Evolutionary conservation across 2,888 invertebrate genomes (phyloP), one percentile per base, ranked within the genome.

Genomic region (Alentia gelatinosa): DNA sequence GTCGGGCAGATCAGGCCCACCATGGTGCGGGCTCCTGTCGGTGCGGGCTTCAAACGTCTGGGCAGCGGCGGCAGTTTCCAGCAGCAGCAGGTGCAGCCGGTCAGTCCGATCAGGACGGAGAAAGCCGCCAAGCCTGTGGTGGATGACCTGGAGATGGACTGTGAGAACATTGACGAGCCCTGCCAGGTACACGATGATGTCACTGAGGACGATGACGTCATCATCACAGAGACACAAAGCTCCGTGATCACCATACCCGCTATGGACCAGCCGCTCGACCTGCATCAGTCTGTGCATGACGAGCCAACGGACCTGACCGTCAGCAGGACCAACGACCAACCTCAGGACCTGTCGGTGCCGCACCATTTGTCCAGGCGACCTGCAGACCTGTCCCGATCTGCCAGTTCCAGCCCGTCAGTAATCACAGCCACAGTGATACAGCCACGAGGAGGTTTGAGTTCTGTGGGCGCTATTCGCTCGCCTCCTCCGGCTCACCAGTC

Each of bases 401-500:
- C 47, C 12, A 26, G 42, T 1, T 33, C 30, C 26, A 42, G 50
- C 30, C 42, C 42, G 15, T 86, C 86, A 5, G 86, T 86, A 23
- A 79, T 79, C n/a, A 30, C 23, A 68, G 30, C 30, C 30, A 3
- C 68, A 30, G 68, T 30, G 30, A 30, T 68, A 68, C 35, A 35
- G 12, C 35, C 79, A 5, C 68, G n/a, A 30, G 37, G n/a, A 4
- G n/a, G 30, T 23, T 40, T 23, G 37, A 15, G 23, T 3, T 37
- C 35, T 7, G n/a, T 23, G 47, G n/a, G 37, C 23, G 86, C 26
- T 3, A 30, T 50, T 19, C 42, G 30, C 30, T 47, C 86, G 12
- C 86, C 86, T 3, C 86, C 86, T 15, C 86, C 86, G 4, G 86
- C 86, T 42, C 86, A 86, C 30, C 86, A 86, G 35, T 47, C 86